A percentile compares a stretch with the other conserved stretches of the same genome.
phyloP scores from a whole-genome alignment of 2,888 invertebrate genomes.

The Camponotus fellah region DNA sequence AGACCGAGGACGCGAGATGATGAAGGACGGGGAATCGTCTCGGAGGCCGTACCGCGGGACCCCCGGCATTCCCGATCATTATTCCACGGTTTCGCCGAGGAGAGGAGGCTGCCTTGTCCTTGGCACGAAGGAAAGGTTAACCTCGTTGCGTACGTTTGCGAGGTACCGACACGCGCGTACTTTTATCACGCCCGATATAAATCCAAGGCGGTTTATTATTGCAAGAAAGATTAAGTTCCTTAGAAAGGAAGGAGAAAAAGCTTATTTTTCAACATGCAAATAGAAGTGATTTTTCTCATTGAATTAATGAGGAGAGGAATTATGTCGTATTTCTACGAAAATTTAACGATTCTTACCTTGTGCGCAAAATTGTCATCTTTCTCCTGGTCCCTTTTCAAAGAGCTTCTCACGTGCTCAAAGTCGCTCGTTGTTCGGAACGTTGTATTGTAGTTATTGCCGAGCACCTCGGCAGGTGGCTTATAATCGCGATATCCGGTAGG shows the following conservation, averaged over 20 bases:
- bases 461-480: constrained; percentile 91
- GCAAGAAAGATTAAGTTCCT: neutral
- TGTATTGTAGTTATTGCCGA: constrained; percentile 82
- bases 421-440: constrained; percentile 63
- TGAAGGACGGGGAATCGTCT: constrained; percentile 70
- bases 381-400: constrained; percentile 70
- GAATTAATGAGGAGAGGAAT: neutral
- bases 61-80: constrained; percentile 79
- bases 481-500: constrained; percentile 94
- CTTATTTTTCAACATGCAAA: neutral
- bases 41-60: constrained; percentile 74
- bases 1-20: constrained; percentile 61
- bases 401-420: constrained; percentile 63
- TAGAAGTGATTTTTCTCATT: neutral
- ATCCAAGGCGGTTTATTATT: neutral
- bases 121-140: constrained; percentile 66
- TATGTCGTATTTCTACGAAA: neutral
- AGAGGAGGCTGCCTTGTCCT: constrained; percentile 68
- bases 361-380: constrained; percentile 79
- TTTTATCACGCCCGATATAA: neutral
- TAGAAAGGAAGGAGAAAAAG: neutral
- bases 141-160: constrained; percentile 26
- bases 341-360: constrained; percentile 74
- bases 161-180: neutral
- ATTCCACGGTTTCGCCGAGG: constrained; percentile 74